Conservation (phyloP, 2,113 vertebrate genomes). For the Apodemus sylvaticus region DNA sequence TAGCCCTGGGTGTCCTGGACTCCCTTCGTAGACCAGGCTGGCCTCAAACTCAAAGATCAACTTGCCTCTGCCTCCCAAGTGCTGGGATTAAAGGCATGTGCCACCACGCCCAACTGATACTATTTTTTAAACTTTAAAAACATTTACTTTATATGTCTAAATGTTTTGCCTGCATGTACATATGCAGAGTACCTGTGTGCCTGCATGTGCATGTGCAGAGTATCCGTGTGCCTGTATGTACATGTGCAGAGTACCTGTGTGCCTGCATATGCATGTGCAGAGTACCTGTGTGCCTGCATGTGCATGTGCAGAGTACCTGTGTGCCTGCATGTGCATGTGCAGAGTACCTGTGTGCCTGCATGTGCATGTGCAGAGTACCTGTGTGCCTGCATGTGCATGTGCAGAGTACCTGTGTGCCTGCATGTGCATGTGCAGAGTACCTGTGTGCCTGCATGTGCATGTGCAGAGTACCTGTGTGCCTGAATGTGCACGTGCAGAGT, state of each 20-base stretch:
- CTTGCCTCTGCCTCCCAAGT: no score
- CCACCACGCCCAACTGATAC: no score
- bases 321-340: background rate
- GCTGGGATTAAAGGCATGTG: no score
- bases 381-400: background rate
- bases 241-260: background rate
- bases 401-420: background rate
- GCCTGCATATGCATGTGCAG: background rate
- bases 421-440: background rate
- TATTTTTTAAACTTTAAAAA: background rate
- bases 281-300: background rate
- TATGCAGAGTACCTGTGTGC: background rate
- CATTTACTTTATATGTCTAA: background rate
- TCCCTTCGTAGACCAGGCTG: no score
- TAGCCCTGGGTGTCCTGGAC: no score
- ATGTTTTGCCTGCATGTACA: background rate
- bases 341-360: background rate
- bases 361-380: background rate
- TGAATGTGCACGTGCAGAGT: background rate
- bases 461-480: background rate
- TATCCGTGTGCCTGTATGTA: background rate
- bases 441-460: background rate
- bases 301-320: background rate
- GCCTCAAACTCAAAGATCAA: no score
- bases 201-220: background rate